These are phyloP conservation scores for Gymnocephalus cernua DNA, from an alignment of 2,113 vertebrate species.

Conservation along the genomic window DNA sequence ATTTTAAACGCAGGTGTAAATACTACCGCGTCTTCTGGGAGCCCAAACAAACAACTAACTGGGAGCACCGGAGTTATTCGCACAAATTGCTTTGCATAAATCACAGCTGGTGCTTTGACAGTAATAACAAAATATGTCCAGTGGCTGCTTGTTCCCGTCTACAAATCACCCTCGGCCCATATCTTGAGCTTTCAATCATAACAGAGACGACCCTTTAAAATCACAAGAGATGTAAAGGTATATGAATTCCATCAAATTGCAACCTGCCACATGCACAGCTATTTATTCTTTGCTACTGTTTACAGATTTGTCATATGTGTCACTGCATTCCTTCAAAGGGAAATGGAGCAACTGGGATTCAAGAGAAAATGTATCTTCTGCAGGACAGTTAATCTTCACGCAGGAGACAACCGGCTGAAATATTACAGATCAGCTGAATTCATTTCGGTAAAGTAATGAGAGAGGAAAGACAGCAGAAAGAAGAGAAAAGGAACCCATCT, in stretches of 20 bases:
- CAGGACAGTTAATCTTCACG: constrained; percentile 58
- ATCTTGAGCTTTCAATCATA: constrained; percentile 56
- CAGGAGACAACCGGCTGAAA: constrained; percentile 60
- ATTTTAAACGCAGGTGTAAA: constrained; percentile 63
- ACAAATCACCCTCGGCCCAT: constrained; percentile 40
- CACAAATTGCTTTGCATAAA: constrained; percentile 79
- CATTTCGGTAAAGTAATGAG: constrained; percentile 60
- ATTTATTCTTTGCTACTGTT: constrained; percentile 31
- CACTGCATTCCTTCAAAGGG: constrained; percentile 40
- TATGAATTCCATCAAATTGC: constrained; percentile 36
- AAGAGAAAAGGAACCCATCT: constrained; percentile 26
- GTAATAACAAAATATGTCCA: constrained; percentile 76
- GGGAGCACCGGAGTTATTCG: constrained; percentile 67
- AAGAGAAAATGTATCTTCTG: constrained; percentile 35
- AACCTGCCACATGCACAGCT: constrained; percentile 1
- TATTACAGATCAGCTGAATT: constrained; percentile 63
- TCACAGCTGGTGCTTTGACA: constrained; percentile 74
- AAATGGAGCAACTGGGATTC: constrained; percentile 49
- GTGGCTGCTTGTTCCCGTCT: constrained; percentile 50
- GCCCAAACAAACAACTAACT: constrained; percentile 68
- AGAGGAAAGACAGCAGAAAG: constrained; percentile 17
- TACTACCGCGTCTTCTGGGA: constrained; percentile 70
- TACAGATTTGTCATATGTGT: constrained; percentile 49
- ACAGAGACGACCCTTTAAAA: constrained; percentile 22
- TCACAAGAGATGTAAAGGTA: constrained; percentile 9